Evolutionary conservation across 1,140 invertebrate genomes (phyloP).

Genomic region (Drosophila kohkoa): DNA sequence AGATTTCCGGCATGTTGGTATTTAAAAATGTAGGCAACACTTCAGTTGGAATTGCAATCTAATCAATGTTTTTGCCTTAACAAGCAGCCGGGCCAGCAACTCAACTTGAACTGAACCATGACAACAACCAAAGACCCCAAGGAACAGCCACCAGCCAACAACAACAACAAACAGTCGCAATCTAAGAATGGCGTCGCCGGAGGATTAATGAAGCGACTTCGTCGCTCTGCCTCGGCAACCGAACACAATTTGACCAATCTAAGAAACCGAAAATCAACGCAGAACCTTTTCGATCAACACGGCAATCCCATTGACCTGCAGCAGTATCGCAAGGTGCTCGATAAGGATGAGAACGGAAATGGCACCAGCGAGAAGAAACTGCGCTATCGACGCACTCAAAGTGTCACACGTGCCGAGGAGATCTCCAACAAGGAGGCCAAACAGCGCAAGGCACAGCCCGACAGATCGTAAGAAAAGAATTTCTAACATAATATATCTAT

Average conservation of each 20-base stretch:
- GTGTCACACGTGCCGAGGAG: slow-evolving; percentile 94
- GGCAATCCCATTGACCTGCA: slow-evolving; percentile 78
- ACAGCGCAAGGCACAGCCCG: slow-evolving; percentile 92
- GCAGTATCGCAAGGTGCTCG: slow-evolving; percentile 78
- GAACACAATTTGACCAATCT: slow-evolving; percentile 74
- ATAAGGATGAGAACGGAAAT: slow-evolving; percentile 81
- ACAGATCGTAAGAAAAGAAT: slow-evolving; percentile 92
- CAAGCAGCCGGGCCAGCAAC: slow-evolving; percentile 13
- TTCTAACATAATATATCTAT: background rate
- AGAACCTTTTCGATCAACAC: slow-evolving; percentile 76
- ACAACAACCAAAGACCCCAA: slow-evolving; percentile 69
- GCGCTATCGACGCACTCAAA: slow-evolving; percentile 91
- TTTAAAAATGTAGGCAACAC: background rate
- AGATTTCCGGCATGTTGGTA: slow-evolving; percentile 14
- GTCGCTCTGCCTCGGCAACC: slow-evolving; percentile 75
- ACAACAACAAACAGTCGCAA: slow-evolving; percentile 14
- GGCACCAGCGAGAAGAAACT: slow-evolving; percentile 85
- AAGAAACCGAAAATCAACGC: slow-evolving; percentile 75
- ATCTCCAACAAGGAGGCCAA: slow-evolving; percentile 92
- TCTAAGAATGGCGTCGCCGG: slow-evolving; percentile 60
- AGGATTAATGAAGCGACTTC: slow-evolving; percentile 70
- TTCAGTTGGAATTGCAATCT: slow-evolving; percentile 17
- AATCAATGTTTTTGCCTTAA: slow-evolving; percentile 29
- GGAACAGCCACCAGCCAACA: slow-evolving; percentile 45
- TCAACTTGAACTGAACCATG: slow-evolving; percentile 34